Base-by-base conservation (phyloP, 2,888 invertebrate species). In the Tricholauxania praeusta region DNA sequence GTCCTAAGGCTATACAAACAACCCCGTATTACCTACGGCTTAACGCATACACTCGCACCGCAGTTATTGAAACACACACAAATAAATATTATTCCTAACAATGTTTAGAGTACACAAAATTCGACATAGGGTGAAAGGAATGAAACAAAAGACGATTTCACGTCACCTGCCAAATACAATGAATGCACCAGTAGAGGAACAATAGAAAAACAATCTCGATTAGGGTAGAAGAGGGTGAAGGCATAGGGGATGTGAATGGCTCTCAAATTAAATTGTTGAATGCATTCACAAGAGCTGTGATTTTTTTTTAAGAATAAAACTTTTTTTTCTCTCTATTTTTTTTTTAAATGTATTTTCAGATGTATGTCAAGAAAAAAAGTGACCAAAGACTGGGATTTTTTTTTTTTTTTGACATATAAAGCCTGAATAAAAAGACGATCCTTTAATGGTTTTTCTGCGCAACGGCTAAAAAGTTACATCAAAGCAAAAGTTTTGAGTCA, bases 81-180 rank as follows among this genome's bases (percentile, higher is more conserved):
- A 62, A 64, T 64, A 64, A 64, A 64, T 64, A 64, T 64, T 64
- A 64, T 64, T 64, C 49, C 48, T 49, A 64, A 64, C 64, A 32
- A 67, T 67, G 67, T 67, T 57, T 67, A 17, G 17, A 39, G 17
- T 17, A 32, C 32, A 39, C 32, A 63, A 39, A 64, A 14, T 28
- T 14, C 57, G 48, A 32, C 19, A 62, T 52, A 17, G 72, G 76
- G 75, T 74, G 75, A 72, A 72, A 75, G 73, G 51, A 22, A 72
- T 74, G 78, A 83, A 86, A 88, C 87, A 87, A 87, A 84, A 80
- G 83, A 83, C 85, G 86, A 86, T 86, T 87, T 84, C 83, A 82
- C 86, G 86, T 87, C 87, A 87, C 87, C 87, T 87, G 87, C 87
- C 87, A 85, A 80, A 83, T 78, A 85, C 82, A 84, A 83, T 82